Base-by-base conservation (phyloP, 2,888 invertebrate genomes). In the Mylabris sibirica region DNA sequence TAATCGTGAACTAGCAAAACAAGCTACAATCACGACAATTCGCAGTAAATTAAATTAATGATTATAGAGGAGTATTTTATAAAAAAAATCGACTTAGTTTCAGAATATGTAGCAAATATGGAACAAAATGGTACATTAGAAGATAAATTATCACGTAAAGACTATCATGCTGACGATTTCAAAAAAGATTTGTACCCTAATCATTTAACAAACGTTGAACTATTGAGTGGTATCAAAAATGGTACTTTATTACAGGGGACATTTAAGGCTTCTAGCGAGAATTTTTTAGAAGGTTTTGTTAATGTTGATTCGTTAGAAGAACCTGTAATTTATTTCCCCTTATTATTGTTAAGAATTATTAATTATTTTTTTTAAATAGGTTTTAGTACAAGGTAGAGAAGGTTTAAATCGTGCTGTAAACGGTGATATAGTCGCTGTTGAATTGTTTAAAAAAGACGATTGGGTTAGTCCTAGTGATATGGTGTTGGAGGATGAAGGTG, bases 341-440 rank as follows among this genome's bases (percentile, higher is more conserved):
- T 4, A 38, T 63, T 53, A 34, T 49, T 49, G 20, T 67, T 38
- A 14, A 63, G 17, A 69, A 66, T 71, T 65, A 60, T 61, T 65
- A 11, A 12, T n/a, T n/a, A n/a, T 57, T 69, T 60, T 57, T 59
- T 65, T 60, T 64, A 82, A 80, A 9, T 75, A 93, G 93, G 89
- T 96, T 71, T 85, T 96, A 8, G 88, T 97, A 22, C 96, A 96
- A 90, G 97, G 97, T 1, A 89, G 93, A 69, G 88, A 89, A 65
- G 90, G 94, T 64, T 89, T 98, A 66, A 99, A 99, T 84, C 89
- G 99, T 71, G 96, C 97, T 2, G 93, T 99, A 0, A 95, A 99
- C 82, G 98, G 96, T 5, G 99, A 99, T 82, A 86, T 92, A 53
- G 98, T 99, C 5, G 99, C 97, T 5, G 87, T 99, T 64, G 91